These are phyloP conservation scores for Biston betularia DNA, from an alignment of 2,888 invertebrate genomes.

Conservation along the genomic window DNA sequence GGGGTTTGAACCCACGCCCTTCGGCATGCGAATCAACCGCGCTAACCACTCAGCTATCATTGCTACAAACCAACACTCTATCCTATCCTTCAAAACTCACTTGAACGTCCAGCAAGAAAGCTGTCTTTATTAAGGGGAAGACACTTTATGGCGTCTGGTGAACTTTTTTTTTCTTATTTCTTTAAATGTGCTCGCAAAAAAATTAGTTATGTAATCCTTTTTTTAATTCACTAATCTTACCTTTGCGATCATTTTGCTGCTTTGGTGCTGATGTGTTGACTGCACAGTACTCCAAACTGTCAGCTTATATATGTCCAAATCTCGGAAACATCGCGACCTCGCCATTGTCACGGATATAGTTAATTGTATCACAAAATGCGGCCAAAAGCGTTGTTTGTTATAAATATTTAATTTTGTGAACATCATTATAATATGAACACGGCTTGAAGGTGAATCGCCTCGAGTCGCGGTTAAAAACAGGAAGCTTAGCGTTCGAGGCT, in stretches of 20 bases:
- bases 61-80: too few species aligned
- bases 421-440: conserved; percentile 43
- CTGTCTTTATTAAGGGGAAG: too few species aligned
- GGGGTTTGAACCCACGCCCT: too few species aligned
- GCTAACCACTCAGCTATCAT: too few species aligned
- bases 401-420: conserved; percentile 55
- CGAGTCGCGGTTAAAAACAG: conserved; percentile 35
- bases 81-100: too few species aligned
- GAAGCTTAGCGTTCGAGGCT: conserved; percentile 31
- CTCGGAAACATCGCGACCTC: conserved; percentile 66
- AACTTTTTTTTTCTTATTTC: background rate
- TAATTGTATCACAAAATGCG: conserved; percentile 56
- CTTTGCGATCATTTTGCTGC: conserved; percentile 70
- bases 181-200: background rate
- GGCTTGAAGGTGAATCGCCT: conserved; percentile 54
- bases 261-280: conserved; percentile 58
- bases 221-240: conserved; percentile 51
- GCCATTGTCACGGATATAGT: conserved; percentile 65
- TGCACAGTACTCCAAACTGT: conserved; percentile 59
- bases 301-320: conserved; percentile 67
- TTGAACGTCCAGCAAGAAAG: too few species aligned
- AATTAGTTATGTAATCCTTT: conserved; percentile 14
- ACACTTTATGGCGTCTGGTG: too few species aligned
- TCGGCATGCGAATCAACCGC: too few species aligned
- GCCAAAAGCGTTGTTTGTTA: conserved; percentile 53